These are phyloP conservation scores for Lycodopsis pacificus DNA, from an alignment of 2,797 vertebrate genomes.

Conservation along the genomic window DNA sequence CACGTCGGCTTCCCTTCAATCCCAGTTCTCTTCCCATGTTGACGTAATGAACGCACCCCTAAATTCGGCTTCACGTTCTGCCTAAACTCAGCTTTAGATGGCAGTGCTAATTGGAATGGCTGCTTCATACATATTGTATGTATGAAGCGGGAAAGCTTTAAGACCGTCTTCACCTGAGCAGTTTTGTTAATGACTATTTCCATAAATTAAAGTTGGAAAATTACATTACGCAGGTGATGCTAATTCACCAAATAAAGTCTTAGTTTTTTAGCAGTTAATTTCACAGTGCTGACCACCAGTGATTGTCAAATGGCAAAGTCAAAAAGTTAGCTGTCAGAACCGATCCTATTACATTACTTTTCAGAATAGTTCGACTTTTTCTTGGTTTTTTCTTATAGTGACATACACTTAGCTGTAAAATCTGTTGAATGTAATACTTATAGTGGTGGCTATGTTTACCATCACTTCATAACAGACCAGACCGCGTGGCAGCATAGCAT, in stretches of 20 bases:
- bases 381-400: not conserved
- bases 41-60: not conserved
- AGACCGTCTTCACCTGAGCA: constrained; percentile 68
- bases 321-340: not conserved
- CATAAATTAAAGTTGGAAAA: constrained; percentile 59
- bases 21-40: not conserved
- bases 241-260: constrained; percentile 49
- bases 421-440: not conserved
- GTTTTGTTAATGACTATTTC: constrained; percentile 69
- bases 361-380: not conserved
- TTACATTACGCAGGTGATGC: constrained; percentile 38
- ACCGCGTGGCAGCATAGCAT: not conserved
- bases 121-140: constrained; percentile 65
- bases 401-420: not conserved
- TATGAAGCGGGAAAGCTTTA: constrained; percentile 55
- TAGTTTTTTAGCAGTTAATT: constrained; percentile 40
- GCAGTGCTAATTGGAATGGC: constrained; percentile 52
- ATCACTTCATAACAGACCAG: not conserved
- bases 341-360: not conserved
- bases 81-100: constrained; percentile 27
- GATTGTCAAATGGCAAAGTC: constrained; percentile 11
- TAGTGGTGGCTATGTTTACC: not conserved
- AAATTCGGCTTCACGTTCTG: constrained; percentile 9
- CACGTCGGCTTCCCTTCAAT: constrained; percentile 1
- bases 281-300: constrained; percentile 32